Base-by-base conservation (phyloP, 2,888 invertebrate species). In the Ormyrus rosae region DNA sequence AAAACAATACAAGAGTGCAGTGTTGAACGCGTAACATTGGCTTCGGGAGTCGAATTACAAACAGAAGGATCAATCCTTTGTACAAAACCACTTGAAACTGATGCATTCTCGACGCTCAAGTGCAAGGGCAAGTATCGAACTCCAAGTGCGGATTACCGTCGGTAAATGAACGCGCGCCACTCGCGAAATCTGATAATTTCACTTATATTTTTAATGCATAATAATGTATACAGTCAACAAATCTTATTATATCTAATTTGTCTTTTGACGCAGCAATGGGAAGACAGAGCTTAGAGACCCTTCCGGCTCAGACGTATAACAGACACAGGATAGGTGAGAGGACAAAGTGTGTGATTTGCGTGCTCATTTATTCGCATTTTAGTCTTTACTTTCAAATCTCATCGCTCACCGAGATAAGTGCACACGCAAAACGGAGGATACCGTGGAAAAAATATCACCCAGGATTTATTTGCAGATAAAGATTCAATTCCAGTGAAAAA, bases 241-340 rank as follows among this genome's bases (percentile, higher is more conserved):
- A 89, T 88, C 88, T 90, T 89, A 88, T 87, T 86, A 86, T 85
- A 88, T 86, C 89, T 89, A 89, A 87, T 87, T 90, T 89, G 89
- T 90, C 88, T 89, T 90, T 89, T 88, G 89, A 90, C 90, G 89
- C 88, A 90, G 90, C 90, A 87, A 89, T 89, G 90, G 90, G 90
- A 90, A 90, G 90, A 90, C 90, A 89, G 90, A 89, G 89, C 89
- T 86, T 88, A 88, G 89, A 89, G 89, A 88, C 88, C 88, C 84
- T 88, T 88, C 83, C 84, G 87, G 87, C 87, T 87, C 87, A 87
- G 84, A 86, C 84, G 85, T 86, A 85, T 85, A 87, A 86, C 84
- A 86, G 85, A 85, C 83, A 83, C 63, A 79, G 67, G 68, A 79
- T 53, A 74, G 58, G 50, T 55, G 58, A 53, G 65, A 53, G 34